Conservation (phyloP, 30 jellyfish, hydroid and myxozoan species). For the Aurelia sp. region DNA sequence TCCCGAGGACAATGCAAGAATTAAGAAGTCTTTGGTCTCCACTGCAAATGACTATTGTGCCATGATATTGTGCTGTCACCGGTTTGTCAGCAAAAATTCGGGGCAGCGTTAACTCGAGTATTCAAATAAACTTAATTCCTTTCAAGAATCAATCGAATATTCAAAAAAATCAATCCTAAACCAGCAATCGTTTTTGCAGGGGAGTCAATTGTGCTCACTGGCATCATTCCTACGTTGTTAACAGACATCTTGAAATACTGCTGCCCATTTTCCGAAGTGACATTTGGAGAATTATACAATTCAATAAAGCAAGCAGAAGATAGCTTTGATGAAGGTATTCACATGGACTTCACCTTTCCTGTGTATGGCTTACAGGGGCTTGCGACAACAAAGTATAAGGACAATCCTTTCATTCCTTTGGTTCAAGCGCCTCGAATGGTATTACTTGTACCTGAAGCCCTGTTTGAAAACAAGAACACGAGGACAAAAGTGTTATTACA, state of each 20-base stretch:
- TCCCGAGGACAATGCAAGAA: too few species aligned
- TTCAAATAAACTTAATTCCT: too few species aligned
- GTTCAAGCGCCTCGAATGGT: slow-evolving; percentile 95
- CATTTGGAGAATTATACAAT: slow-evolving; percentile 74
- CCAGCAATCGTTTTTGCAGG: slow-evolving; percentile 8
- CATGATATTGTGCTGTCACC: too few species aligned
- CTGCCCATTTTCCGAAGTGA: slow-evolving; percentile 80
- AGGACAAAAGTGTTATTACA: slow-evolving; percentile 90
- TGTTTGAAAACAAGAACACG: slow-evolving; percentile 80
- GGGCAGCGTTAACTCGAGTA: too few species aligned
- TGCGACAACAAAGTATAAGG: slow-evolving; percentile 71
- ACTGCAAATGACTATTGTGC: too few species aligned
- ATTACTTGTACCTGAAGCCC: slow-evolving; percentile 86
- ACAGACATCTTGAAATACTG: slow-evolving; percentile 61
- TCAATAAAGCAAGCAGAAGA: slow-evolving; percentile 75
- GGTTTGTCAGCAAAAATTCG: too few species aligned
- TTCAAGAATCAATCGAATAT: too few species aligned
- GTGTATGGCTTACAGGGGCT: slow-evolving; percentile 87
- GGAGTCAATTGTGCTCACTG: slow-evolving; percentile 63
- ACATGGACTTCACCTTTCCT: slow-evolving; percentile 87
- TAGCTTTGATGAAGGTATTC: slow-evolving; percentile 58
- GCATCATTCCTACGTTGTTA: slow-evolving; percentile 81
- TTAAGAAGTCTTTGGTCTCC: too few species aligned
- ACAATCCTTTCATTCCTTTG: slow-evolving; percentile 85
- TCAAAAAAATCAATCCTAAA: too few species aligned